Conservation (phyloP, 2,113 vertebrate species). For the Rhea americana region DNA sequence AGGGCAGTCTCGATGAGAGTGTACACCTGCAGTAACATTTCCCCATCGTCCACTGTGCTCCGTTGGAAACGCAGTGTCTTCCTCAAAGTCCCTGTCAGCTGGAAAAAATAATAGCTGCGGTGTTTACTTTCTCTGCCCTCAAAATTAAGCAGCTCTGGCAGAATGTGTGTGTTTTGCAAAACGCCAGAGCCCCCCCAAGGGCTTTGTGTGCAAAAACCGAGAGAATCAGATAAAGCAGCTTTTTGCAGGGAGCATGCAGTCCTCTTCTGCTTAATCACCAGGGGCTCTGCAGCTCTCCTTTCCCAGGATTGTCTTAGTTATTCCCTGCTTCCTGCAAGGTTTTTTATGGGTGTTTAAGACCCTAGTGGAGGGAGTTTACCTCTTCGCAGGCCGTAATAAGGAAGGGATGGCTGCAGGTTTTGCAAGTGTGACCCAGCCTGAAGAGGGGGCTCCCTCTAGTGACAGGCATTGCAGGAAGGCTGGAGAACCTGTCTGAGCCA, state of each 20-base stretch:
- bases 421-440: neutral
- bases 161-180: neutral
- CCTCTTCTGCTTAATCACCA: neutral
- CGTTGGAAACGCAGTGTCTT: neutral
- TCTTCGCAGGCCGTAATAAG: neutral
- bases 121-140: neutral
- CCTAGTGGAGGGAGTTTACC: neutral
- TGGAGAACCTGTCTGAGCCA: neutral
- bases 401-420: neutral
- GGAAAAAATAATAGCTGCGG: neutral
- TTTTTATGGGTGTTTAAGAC: neutral
- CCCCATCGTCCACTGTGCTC: neutral
- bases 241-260: neutral
- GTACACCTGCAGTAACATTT: neutral
- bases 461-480: neutral
- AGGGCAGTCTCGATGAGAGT: neutral
- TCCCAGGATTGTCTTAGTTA: too few relatives aligned
- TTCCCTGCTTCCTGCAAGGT: neutral
- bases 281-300: neutral
- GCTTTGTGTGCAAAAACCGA: neutral
- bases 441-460: neutral
- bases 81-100: neutral
- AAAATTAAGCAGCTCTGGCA: neutral
- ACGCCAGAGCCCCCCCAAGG: neutral
- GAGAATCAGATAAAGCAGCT: neutral